Evolutionary conservation across 2,888 invertebrate species (phyloP).

Genomic region (Eilema griseolum): DNA sequence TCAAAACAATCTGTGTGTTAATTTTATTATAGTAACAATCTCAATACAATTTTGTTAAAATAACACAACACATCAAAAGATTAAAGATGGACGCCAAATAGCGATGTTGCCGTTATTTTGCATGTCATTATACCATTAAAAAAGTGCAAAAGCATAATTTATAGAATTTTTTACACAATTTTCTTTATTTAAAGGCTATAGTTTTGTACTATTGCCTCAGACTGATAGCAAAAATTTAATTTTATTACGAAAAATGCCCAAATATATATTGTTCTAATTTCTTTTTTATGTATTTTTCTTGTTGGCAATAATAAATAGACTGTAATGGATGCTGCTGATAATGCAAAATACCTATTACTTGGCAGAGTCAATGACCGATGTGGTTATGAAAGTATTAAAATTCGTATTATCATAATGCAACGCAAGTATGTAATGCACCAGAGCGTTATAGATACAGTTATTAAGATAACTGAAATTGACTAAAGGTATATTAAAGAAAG

Average conservation of each 20-base stretch:
- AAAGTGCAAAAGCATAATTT: conserved; percentile 30
- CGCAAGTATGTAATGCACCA: conserved; percentile 4
- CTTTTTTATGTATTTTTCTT: conserved; percentile 24
- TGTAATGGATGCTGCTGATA: conserved; percentile 51
- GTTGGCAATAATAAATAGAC: conserved; percentile 38
- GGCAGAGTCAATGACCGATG: conserved; percentile 49
- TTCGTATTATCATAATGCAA: conserved; percentile 21
- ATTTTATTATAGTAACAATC: conserved; percentile 51
- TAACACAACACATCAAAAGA: conserved; percentile 84
- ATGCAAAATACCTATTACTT: conserved; percentile 55
- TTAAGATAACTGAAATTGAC: conserved; percentile 4
- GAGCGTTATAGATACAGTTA: conserved; percentile 13
- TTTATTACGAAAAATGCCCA: not conserved
- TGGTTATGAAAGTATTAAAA: conserved; percentile 43
- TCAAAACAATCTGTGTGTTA: conserved; percentile 38
- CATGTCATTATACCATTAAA: conserved; percentile 55
- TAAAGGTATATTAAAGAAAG: not conserved
- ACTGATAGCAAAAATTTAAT: not conserved
- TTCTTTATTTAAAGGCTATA: not conserved
- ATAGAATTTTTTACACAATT: not conserved
- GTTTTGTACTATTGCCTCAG: not conserved
- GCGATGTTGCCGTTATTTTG: conserved; percentile 74
- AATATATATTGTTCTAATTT: not conserved
- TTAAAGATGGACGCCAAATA: conserved; percentile 86
- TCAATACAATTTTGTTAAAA: conserved; percentile 73